Evolutionary conservation across 2,797 vertebrate species (phyloP).

Genomic region (Neomorphus geoffroyi): DNA sequence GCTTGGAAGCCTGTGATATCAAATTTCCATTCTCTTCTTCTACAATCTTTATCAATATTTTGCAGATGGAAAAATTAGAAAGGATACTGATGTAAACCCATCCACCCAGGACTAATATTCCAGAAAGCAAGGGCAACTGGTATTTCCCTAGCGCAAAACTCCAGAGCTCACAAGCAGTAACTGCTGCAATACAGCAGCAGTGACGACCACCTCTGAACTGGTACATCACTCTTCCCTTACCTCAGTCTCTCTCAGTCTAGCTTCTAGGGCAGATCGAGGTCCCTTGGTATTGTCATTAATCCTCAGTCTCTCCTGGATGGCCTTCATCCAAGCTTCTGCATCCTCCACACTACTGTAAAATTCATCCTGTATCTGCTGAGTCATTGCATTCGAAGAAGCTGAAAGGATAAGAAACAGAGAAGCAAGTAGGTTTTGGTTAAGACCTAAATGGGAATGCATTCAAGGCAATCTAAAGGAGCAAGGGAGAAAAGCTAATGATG

Average conservation of each 20-base stretch:
- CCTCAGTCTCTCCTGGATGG: conserved; percentile 85
- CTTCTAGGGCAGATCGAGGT: conserved; percentile 87
- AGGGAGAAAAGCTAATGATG: neutral
- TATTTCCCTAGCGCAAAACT: neutral
- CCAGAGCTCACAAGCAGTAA: neutral
- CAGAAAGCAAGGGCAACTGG: neutral
- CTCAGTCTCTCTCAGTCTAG: conserved; percentile 90
- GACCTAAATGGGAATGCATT: neutral
- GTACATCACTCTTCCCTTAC: conserved; percentile 62
- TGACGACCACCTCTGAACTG: accelerated
- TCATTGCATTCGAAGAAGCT: conserved; percentile 82
- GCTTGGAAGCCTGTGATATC: neutral
- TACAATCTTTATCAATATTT: neutral
- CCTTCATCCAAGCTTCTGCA: conserved; percentile 88
- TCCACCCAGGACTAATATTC: neutral
- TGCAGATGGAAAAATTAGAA: neutral
- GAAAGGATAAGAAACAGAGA: neutral
- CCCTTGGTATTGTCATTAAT: conserved; percentile 91
- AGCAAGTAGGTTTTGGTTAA: neutral
- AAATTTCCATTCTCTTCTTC: neutral
- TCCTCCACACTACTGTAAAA: conserved; percentile 85
- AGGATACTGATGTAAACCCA: neutral
- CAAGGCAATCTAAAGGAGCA: neutral
- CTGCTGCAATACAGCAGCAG: neutral
- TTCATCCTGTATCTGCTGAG: conserved; percentile 87